Percentiles rank a stretch among this genome's conserved stretches.
These are phyloP conservation scores for Nebria ingens DNA, from an alignment of 1,140 invertebrate species.

Conservation along the genomic window DNA sequence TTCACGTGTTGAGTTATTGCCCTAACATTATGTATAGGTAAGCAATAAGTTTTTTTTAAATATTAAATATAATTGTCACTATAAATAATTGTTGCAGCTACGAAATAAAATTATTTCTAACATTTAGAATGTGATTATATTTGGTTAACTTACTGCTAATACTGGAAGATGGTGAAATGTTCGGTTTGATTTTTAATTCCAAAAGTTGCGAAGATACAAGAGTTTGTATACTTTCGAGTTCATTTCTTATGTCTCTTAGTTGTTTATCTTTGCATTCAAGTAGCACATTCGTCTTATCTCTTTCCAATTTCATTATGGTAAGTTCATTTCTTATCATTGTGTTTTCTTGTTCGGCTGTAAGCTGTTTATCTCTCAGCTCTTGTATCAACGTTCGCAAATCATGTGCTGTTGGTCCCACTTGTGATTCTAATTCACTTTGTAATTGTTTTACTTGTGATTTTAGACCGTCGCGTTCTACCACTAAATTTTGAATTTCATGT, in stretches of 20 bases:
- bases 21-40: no score
- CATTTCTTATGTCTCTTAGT: conserved; percentile 29
- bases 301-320: conserved; percentile 25
- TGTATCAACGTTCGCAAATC: conserved; percentile 21
- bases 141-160: background rate
- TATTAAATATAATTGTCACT: no score
- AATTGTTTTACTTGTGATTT: conserved; percentile 11
- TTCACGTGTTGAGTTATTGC: no score
- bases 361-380: conserved; percentile 25
- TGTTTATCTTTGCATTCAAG: conserved; percentile 26
- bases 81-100: no score
- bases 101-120: no score
- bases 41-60: no score
- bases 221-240: conserved; percentile 30
- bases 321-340: conserved; percentile 25
- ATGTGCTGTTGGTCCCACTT: conserved; percentile 7
- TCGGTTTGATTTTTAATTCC: conserved; percentile 20
- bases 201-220: conserved; percentile 27
- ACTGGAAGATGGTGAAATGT: conserved; percentile 1
- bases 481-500: background rate
- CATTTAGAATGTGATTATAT: no score
- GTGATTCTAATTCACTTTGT: conserved; percentile 6
- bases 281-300: conserved; percentile 29
- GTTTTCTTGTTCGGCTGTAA: conserved; percentile 20
- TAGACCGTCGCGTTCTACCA: conserved; percentile 8